Conservation (phyloP, 2,888 invertebrate species). For the Congeria kusceri region DNA sequence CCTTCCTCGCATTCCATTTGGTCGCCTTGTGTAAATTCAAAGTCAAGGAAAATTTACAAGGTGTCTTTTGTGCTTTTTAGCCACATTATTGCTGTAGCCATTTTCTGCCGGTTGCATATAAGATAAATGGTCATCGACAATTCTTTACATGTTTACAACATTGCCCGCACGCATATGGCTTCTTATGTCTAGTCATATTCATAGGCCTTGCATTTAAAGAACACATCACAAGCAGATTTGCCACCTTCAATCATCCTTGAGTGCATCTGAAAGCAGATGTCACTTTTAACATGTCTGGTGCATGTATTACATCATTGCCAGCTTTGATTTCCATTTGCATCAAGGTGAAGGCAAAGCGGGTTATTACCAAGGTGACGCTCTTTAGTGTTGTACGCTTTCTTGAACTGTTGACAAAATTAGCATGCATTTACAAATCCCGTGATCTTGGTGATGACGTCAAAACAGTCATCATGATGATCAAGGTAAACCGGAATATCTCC, state of each 20-base stretch:
- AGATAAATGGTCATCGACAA: conserved; percentile 12
- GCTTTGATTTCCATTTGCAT: conserved; percentile 16
- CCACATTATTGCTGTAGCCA: not conserved
- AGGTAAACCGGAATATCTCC: conserved; percentile 45
- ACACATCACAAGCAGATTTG: conserved; percentile 2
- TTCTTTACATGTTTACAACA: conserved; percentile 23
- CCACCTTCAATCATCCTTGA: not conserved
- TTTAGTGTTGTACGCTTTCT: conserved; percentile 52
- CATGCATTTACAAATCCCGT: conserved; percentile 44
- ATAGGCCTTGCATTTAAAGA: conserved; percentile 21
- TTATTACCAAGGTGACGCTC: conserved; percentile 50
- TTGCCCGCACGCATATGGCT: conserved; percentile 5
- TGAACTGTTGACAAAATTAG: conserved; percentile 48
- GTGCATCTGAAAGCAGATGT: conserved; percentile 9
- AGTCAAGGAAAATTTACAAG: conserved; percentile 21
- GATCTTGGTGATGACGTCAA: conserved; percentile 46
- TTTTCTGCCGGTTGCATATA: conserved; percentile 6
- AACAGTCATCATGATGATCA: conserved; percentile 42
- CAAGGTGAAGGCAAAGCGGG: conserved; percentile 40
- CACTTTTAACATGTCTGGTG: conserved; percentile 15
- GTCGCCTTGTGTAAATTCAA: conserved; percentile 12
- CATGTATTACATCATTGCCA: conserved; percentile 20
- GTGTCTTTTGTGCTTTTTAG: not conserved
- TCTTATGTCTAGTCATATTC: conserved; percentile 17
- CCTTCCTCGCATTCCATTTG: not conserved